Percentiles rank a stretch among this genome's conserved stretches.
Evolutionary conservation across 2,888 invertebrate species (phyloP).

Genomic region (Ophion slaviceki): DNA sequence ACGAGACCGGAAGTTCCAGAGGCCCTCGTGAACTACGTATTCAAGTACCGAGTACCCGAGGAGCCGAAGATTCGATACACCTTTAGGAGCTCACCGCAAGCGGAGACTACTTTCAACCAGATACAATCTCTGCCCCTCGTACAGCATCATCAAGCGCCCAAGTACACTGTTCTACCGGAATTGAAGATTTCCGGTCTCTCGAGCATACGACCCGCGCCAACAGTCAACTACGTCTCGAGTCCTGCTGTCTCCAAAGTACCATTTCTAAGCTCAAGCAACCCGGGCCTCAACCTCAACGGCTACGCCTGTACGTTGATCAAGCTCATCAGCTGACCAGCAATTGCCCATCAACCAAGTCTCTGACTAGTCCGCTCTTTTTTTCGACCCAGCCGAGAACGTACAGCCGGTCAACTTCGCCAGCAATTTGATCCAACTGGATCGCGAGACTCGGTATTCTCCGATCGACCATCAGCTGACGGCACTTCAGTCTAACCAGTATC

Average conservation of each 20-base stretch:
- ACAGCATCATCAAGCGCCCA: constrained; percentile 58
- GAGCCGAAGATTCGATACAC: constrained; percentile 71
- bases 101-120: constrained; percentile 68
- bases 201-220: constrained; percentile 67
- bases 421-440: constrained; percentile 54
- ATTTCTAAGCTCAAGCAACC: constrained; percentile 39
- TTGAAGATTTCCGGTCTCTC: constrained; percentile 69
- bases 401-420: constrained; percentile 41
- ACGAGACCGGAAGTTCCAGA: constrained; percentile 38
- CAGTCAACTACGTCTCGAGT: constrained; percentile 67
- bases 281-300: neutral
- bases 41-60: constrained; percentile 69
- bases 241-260: constrained; percentile 60
- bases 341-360: neutral
- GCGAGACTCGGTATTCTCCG: constrained; percentile 33
- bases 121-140: constrained; percentile 58
- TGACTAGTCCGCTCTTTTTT: neutral
- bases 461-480: constrained; percentile 25
- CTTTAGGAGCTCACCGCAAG: constrained; percentile 67
- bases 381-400: constrained; percentile 23
- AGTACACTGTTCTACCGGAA: constrained; percentile 65
- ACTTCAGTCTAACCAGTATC: constrained; percentile 46
- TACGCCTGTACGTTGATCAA: constrained; percentile 42
- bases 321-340: neutral
- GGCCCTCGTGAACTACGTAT: constrained; percentile 58